A percentile compares a stretch with the other conserved stretches of the same genome.
These are phyloP conservation scores for Capitella teleta DNA, from an alignment of 1,140 invertebrate species.

Conservation along the genomic window DNA sequence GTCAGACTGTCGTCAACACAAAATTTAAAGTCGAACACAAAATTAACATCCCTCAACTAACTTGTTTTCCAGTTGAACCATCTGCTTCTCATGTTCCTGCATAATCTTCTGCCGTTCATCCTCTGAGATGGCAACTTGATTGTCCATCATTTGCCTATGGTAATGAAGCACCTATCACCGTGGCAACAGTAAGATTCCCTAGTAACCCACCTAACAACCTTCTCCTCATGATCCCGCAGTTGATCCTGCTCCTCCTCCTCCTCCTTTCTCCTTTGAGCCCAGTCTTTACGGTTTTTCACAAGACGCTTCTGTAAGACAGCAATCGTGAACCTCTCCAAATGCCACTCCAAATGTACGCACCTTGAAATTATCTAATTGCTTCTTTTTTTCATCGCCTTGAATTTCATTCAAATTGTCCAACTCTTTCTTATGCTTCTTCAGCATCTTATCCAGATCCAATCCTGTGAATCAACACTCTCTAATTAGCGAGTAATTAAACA, in stretches of 20 bases:
- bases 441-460: constrained; percentile 19
- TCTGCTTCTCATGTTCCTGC: constrained; percentile 38
- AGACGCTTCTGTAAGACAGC: constrained; percentile 20
- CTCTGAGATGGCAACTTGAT: constrained; percentile 26
- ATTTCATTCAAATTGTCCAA: constrained; percentile 13
- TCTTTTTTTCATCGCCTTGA: constrained; percentile 18
- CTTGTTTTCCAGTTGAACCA: constrained; percentile 39
- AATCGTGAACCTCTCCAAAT: not conserved
- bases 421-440: constrained; percentile 22
- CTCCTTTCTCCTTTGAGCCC: constrained; percentile 20
- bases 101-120: constrained; percentile 30
- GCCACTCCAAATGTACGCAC: constrained; percentile 11
- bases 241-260: constrained; percentile 31
- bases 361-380: constrained; percentile 20
- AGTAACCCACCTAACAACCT: constrained; percentile 22
- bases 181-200: constrained; percentile 8
- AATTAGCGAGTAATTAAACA: too few species aligned
- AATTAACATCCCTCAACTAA: constrained; percentile 8
- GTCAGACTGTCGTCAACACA: constrained; percentile 22
- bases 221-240: constrained; percentile 30
- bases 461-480: too few species aligned
- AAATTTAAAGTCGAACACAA: not conserved
- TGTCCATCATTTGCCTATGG: constrained; percentile 21
- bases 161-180: not conserved
- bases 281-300: constrained; percentile 21